Conservation (phyloP, 2,113 vertebrate genomes). For the Tautogolabrus adspersus region DNA sequence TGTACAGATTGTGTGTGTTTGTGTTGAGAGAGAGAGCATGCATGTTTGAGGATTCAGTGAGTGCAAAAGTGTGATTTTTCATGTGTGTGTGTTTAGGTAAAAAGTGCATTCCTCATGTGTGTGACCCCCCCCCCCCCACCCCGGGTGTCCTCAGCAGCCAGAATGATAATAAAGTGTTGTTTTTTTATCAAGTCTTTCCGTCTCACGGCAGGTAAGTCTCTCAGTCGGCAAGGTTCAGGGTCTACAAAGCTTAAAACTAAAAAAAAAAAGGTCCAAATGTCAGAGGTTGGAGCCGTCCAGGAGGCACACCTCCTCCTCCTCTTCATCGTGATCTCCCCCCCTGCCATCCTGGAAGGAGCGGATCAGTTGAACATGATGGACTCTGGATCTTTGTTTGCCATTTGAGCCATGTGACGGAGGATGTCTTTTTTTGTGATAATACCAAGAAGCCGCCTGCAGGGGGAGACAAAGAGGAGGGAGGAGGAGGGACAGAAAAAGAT, state of each 20-base stretch:
- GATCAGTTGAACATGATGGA: slow-evolving; percentile 99
- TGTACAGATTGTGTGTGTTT: slow-evolving; percentile 39
- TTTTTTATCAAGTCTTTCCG: neutral
- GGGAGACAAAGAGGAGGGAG: slow-evolving; percentile 54
- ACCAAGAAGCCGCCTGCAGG: slow-evolving; percentile 97
- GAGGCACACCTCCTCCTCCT: slow-evolving; percentile 88
- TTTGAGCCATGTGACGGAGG: slow-evolving; percentile 99
- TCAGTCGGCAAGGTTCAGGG: slow-evolving; percentile 44
- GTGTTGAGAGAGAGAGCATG: slow-evolving; percentile 56
- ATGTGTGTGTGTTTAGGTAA: slow-evolving; percentile 10
- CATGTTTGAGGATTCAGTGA: slow-evolving; percentile 46
- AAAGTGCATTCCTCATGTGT: slow-evolving; percentile 10
- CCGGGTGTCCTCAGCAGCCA: slow-evolving; percentile 57
- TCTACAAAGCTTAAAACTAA: slow-evolving; percentile 30
- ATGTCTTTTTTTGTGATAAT: slow-evolving; percentile 99
- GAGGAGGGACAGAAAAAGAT: neutral
- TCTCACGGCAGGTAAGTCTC: slow-evolving; percentile 35
- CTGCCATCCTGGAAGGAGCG: slow-evolving; percentile 84
- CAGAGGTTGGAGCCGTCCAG: slow-evolving; percentile 92
- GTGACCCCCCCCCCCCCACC: slow-evolving; percentile 5
- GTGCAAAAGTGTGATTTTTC: slow-evolving; percentile 51
- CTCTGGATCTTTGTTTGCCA: slow-evolving; percentile 98
- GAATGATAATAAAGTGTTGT: slow-evolving; percentile 39
- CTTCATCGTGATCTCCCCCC: slow-evolving; percentile 86
- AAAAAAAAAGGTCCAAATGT: slow-evolving; percentile 64